Percentiles rank a stretch among this genome's conserved stretches.
Evolutionary conservation across 2,113 vertebrate species (phyloP).

Genomic region (Trichomycterus rosablanca): DNA sequence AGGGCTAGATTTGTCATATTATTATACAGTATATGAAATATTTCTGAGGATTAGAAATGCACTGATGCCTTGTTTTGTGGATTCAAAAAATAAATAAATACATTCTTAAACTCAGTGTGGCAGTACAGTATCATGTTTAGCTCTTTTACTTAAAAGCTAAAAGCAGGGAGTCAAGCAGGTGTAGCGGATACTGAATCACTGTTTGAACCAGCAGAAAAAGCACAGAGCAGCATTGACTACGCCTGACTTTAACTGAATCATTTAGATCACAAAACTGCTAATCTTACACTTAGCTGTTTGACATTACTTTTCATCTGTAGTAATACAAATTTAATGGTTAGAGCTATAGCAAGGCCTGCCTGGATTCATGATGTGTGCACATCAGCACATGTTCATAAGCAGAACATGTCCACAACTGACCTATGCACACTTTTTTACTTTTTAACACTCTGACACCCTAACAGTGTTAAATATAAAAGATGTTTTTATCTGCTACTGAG

Average conservation of each 20-base stretch:
- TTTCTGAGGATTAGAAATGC: too few species aligned
- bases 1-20: too few species aligned
- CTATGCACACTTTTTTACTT: too few species aligned
- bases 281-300: constrained; percentile 50
- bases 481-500: too few species aligned
- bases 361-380: not conserved
- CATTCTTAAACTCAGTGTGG: constrained; percentile 40
- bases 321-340: not conserved
- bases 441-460: too few species aligned
- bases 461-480: too few species aligned
- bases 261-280: constrained; percentile 51
- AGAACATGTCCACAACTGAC: too few species aligned
- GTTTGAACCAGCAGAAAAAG: constrained; percentile 60
- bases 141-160: constrained; percentile 61
- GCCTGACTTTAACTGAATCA: constrained; percentile 55
- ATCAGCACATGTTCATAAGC: too few species aligned
- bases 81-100: too few species aligned
- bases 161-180: constrained; percentile 62
- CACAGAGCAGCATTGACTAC: constrained; percentile 38
- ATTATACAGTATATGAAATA: too few species aligned
- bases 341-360: not conserved
- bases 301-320: constrained; percentile 31
- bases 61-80: too few species aligned
- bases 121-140: constrained; percentile 52
- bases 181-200: constrained; percentile 53